A percentile compares a stretch with the other conserved stretches of the same genome.
These are phyloP conservation scores for Recurvirostra avosetta DNA, from an alignment of 2,113 vertebrate genomes.

Conservation along the genomic window DNA sequence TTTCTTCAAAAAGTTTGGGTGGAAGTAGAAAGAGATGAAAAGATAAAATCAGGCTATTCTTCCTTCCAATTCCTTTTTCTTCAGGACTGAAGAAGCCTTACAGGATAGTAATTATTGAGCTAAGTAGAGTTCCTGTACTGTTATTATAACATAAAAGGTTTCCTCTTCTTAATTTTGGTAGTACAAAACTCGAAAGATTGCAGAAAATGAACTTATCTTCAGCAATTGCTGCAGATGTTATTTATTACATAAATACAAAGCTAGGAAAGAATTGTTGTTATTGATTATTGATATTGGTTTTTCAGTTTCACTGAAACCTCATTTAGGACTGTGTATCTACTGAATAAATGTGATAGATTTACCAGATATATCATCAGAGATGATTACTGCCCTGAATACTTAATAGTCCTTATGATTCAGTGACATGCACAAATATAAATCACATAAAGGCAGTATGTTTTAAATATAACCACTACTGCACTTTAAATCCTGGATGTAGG, in stretches of 20 bases:
- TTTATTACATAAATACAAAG: neutral
- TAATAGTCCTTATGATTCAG: neutral
- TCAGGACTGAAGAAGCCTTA: neutral
- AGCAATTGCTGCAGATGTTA: neutral
- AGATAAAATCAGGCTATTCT: neutral
- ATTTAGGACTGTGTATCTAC: neutral
- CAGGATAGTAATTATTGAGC: neutral
- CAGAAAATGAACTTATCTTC: neutral
- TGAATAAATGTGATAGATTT: neutral
- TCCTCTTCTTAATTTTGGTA: neutral
- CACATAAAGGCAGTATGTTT: neutral
- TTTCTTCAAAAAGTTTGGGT: neutral
- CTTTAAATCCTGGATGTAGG: neutral
- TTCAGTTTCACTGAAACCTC: neutral
- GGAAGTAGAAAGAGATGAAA: neutral
- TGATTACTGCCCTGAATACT: neutral
- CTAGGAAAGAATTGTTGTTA: neutral
- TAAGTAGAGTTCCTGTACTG: neutral
- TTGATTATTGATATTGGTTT: neutral
- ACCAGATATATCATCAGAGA: neutral
- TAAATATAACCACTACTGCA: neutral
- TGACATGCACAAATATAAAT: neutral
- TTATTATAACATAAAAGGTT: neutral
- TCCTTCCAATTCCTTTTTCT: neutral
- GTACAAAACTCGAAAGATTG: neutral